Evolutionary conservation across 2,888 invertebrate species (phyloP), one percentile per base, ranked within the genome.

Genomic region (Stenurella melanura): DNA sequence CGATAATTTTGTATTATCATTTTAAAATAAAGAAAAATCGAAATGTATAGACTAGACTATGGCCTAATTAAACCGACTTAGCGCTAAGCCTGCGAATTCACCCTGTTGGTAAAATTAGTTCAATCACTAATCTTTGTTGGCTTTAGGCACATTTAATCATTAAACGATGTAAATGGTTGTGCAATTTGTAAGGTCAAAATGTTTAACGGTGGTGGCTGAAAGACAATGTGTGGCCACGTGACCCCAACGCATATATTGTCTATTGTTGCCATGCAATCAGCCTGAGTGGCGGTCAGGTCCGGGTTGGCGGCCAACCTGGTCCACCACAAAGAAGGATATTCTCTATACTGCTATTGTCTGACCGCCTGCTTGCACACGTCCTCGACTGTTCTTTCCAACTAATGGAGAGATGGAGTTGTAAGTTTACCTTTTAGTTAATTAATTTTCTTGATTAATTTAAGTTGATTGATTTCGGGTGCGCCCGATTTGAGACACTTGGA

Each of bases 191-290:
- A 57, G 73, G 64, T 70, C 70, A 58, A 54, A 69, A 74, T 67
- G 71, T 70, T 63, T 61, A 58, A n/a, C 30, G 30, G 66, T 67
- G 71, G 72, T 68, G 72, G 66, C 69, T 63, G 76, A 70, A 77
- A 83, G 79, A 83, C 85, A 85, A 86, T 86, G 85, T 85, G 85
- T 86, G 83, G 84, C 79, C 84, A 84, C 76, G 82, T 83, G 83
- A 82, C 84, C 84, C 77, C 76, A 77, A 76, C 82, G 81, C 83
- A 84, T 85, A 84, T 84, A 85, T 85, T 85, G 83, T 82, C 77
- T 61, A 76, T 78, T 78, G 80, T 81, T 82, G 81, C 85, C 80
- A 82, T 84, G 84, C 82, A 87, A 85, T 86, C 85, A 86, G 80
- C 81, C 83, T 85, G 85, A 86, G 87, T 86, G 87, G 83, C 82